Evolutionary conservation across 2,113 vertebrate species (phyloP).

Genomic region (Typhlomys cinereus): DNA sequence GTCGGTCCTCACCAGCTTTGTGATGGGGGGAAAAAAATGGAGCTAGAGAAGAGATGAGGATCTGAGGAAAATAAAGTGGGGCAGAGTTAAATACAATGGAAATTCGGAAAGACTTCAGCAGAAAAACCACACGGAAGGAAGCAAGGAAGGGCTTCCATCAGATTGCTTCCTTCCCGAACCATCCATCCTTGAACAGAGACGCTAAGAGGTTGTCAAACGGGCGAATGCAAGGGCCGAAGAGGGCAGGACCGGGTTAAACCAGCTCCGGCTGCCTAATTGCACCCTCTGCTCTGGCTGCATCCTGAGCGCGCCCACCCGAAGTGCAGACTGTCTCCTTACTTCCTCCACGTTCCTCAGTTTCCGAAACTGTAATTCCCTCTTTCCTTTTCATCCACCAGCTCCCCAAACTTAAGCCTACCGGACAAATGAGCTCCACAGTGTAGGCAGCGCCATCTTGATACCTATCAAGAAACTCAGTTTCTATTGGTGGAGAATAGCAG

Average conservation of each 20-base stretch:
- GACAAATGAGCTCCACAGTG: background rate
- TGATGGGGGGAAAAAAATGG: background rate
- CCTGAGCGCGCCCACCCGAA: background rate
- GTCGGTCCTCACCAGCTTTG: background rate
- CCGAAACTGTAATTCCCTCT: background rate
- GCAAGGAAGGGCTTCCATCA: background rate
- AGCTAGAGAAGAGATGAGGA: background rate
- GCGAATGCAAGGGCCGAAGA: background rate
- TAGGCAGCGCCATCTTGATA: slow-evolving; percentile 77
- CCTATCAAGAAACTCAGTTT: slow-evolving; percentile 47
- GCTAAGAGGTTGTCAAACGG: background rate
- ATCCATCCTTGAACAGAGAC: background rate
- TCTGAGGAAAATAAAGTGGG: background rate
- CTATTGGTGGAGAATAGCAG: slow-evolving; percentile 67
- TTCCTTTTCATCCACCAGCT: slow-evolving; percentile 42
- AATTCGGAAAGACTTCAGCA: background rate
- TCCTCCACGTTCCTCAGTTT: background rate
- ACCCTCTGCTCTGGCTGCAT: background rate
- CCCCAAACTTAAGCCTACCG: slow-evolving; percentile 67
- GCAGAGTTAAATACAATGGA: background rate
- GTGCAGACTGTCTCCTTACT: background rate
- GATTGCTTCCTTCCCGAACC: background rate
- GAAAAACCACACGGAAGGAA: background rate
- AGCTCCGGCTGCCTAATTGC: background rate
- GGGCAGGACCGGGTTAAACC: slow-evolving; percentile 46